Base-by-base conservation (phyloP, 2,113 vertebrate species). In the Uria aalge region DNA sequence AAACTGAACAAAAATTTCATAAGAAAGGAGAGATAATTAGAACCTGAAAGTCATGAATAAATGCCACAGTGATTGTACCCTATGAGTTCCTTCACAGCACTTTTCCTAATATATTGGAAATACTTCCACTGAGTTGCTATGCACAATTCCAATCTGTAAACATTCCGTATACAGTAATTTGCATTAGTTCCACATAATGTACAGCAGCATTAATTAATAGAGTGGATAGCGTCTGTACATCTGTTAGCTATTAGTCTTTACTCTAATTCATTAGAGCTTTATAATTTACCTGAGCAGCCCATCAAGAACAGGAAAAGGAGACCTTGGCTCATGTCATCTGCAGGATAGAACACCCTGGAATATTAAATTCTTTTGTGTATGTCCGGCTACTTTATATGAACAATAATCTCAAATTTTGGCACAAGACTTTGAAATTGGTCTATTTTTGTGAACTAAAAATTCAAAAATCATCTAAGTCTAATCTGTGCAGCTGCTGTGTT, bases 201-300 rank as follows among this genome's bases (percentile, higher is more conserved):
- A 83, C 89, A 95, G 60, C 89, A 97, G 76, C 82, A 94, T 92
- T 95, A 96, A 97, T 96, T 97, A 97, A 96, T 59, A 87, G 96
- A 95, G 94, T 93, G 75, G 87, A 96, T 84, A 90, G 77, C 2
- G 2, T 41, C 79, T 96, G 86, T 96, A 60, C 82, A 94, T 94
- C 97, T 96, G 95, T 57, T 89, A 81, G 91, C 57, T 94, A 97
- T 96, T 96, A 96, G 92, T 82, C 75, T 95, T 97, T 66, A 86
- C 45, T 85, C 52, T 62, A 85, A 85, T 95, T 96, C 95, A 95
- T 94, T 92, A 92, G 88, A 90, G 93, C 95, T 91, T 94, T 94
- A 94, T 94, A 71, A 96, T 97, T 97, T 96, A 93, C 88, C 96
- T 97, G 94, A 96, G 88, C 83, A 85, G 62, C 38, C 68, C 56